Evolutionary conservation across 2,113 vertebrate genomes (phyloP).

Genomic region (Azemiops feae): DNA sequence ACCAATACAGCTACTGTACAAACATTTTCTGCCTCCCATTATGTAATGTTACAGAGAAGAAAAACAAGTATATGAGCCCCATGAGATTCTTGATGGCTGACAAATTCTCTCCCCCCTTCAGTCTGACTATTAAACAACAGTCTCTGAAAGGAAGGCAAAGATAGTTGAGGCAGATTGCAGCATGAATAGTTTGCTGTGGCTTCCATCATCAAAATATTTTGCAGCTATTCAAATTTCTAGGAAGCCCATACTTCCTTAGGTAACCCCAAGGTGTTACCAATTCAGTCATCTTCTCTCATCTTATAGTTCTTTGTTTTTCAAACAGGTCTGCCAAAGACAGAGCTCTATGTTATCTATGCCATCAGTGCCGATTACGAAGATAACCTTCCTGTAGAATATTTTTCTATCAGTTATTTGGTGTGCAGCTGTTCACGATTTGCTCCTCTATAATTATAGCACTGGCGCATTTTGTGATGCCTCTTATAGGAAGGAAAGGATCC

Average conservation of each 20-base stretch:
- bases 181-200: accelerated
- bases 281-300: not conserved
- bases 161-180: not conserved
- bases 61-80: constrained; percentile 62
- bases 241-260: accelerated
- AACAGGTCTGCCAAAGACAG: not conserved
- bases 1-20: constrained; percentile 59
- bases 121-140: constrained; percentile 20
- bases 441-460: constrained; percentile 24
- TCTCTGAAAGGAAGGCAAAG: not conserved
- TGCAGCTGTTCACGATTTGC: constrained; percentile 2
- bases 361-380: not conserved
- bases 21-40: constrained; percentile 66
- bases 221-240: not conserved
- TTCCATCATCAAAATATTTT: accelerated
- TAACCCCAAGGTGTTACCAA: not conserved
- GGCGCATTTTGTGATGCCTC: not conserved
- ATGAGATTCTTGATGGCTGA: not conserved
- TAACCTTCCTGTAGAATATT: not conserved
- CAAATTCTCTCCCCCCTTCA: not conserved
- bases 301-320: not conserved
- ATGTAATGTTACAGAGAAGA: constrained; percentile 63
- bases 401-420: constrained; percentile 5
- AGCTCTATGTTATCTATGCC: not conserved
- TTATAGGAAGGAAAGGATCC: not conserved